Evolutionary conservation across 2,888 invertebrate genomes (phyloP), one percentile per base, ranked within the genome.

Genomic region (Metopia argyrocephala): DNA sequence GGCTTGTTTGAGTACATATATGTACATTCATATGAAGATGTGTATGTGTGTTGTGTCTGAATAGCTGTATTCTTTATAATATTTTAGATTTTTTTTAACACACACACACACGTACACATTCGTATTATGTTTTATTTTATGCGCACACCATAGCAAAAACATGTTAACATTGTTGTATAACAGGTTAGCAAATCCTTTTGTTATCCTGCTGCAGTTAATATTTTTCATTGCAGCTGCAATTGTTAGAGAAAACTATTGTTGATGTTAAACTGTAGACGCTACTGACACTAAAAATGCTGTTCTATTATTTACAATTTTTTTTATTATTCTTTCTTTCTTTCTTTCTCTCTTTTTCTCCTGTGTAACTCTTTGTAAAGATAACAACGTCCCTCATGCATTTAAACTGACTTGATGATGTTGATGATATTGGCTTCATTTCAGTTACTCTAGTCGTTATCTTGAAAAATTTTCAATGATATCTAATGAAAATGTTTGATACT

Each of bases 401-500:
- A 54, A 69, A 54, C 56, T 28, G 28, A 46, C 23, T 28, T 76
- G 54, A 68, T 76, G 68, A 69, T 54, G 54, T 76, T 62, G 76
- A 31, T 76, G 68, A 69, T 54, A 62, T 76, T 62, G 76, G 46
- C 15, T 76, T 54, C 38, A 15, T 15, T 38, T 9, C 15, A 12
- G 15, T 38, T 38, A 15, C 38, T 38, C 15, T 38, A 38, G 38
- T 38, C 15, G 38, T 38, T 38, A 15, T 25, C 38, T 9, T 62
- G 31, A 9, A n/a, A 69, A 69, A 31, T 52, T 74, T 54, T 59
- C 74, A 74, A 18, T 62, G 73, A 68, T 68, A 78, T 78, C 78
- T 78, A 78, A 78, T 78, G 69, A 57, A 79, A 69, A 66, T 54
- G 54, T 79, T 70, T 70, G 48, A 66, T 75, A 79, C 70, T 70